Evolutionary conservation across 2,113 vertebrate genomes (phyloP).

Genomic region (Psittacara wagleri): DNA sequence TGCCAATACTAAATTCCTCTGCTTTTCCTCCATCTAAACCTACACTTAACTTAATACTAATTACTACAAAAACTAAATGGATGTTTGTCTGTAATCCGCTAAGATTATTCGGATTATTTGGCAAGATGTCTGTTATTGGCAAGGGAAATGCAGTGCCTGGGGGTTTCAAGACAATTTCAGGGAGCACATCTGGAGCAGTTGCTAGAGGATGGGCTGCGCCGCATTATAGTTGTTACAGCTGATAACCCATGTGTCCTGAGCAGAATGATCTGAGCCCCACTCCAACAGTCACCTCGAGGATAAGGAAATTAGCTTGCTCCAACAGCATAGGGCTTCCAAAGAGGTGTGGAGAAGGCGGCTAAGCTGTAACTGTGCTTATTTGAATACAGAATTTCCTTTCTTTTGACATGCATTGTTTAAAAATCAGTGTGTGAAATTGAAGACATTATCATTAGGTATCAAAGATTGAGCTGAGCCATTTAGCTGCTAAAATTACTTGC

Average conservation of each 20-base stretch:
- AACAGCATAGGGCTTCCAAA: neutral
- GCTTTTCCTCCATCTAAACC: neutral
- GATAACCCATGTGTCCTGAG: neutral
- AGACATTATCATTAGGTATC: neutral
- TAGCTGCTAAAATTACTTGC: constrained; percentile 27
- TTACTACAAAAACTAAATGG: neutral
- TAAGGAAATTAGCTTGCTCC: neutral
- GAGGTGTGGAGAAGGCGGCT: neutral
- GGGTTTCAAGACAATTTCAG: neutral
- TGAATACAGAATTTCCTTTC: neutral
- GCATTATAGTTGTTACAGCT: accelerated
- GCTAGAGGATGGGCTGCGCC: neutral
- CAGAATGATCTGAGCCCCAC: neutral
- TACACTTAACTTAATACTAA: neutral
- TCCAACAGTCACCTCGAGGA: neutral
- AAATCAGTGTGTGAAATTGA: constrained; percentile 23
- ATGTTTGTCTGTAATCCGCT: neutral
- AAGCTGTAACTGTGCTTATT: neutral
- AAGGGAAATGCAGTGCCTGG: neutral
- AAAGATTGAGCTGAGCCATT: constrained; percentile 9
- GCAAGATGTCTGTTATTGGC: neutral
- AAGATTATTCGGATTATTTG: neutral
- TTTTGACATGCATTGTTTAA: constrained; percentile 2
- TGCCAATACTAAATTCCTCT: neutral
- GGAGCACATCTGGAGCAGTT: neutral